Conservation (phyloP, 2,797 vertebrate species). For the Mionectes olivaceus region DNA sequence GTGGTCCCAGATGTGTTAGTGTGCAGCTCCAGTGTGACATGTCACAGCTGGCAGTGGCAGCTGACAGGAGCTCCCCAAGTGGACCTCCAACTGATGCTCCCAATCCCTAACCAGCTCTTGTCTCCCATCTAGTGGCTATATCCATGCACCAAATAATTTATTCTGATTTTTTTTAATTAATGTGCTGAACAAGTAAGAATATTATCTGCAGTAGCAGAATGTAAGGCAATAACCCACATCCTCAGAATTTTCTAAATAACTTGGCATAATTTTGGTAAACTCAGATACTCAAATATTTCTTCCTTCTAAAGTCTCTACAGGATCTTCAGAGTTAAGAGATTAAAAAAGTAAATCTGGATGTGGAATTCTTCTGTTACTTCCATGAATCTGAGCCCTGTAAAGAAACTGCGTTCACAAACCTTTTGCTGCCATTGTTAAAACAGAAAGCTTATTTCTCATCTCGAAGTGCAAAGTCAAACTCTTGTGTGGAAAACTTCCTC, state of each 20-base stretch:
- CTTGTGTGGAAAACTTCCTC: neutral
- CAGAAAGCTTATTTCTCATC: neutral
- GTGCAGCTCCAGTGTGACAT: neutral
- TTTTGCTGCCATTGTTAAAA: neutral
- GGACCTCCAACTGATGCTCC: neutral
- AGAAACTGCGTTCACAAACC: neutral
- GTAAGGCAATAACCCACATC: neutral
- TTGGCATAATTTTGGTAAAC: neutral
- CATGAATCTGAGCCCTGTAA: neutral
- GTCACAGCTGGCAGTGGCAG: neutral
- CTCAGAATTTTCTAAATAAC: neutral
- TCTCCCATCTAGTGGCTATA: slow-evolving; percentile 57
- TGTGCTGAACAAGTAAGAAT: neutral
- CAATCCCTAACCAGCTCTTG: slow-evolving; percentile 21
- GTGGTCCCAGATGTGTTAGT: neutral
- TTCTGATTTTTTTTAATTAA: neutral
- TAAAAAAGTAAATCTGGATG: neutral
- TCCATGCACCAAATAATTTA: neutral
- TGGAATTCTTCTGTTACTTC: neutral
- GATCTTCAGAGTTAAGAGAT: neutral
- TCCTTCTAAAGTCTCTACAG: neutral
- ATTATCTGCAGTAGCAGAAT: neutral
- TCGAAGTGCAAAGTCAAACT: neutral
- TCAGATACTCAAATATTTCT: neutral
- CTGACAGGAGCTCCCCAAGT: neutral